phyloP scores from a whole-genome alignment of 1,140 invertebrate species.

The Conus ventricosus region DNA sequence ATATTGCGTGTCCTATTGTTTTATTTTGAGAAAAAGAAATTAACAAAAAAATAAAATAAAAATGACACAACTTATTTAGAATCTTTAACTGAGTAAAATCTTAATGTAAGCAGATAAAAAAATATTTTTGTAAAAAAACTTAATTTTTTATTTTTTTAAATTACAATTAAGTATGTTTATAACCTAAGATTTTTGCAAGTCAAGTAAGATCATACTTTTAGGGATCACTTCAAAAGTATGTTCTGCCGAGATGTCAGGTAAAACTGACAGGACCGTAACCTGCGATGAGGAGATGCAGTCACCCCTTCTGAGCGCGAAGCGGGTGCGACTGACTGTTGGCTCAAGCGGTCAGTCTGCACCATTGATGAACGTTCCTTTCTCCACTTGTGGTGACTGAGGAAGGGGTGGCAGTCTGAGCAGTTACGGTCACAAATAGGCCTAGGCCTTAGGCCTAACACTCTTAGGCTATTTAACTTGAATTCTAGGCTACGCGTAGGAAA shows the following conservation, averaged over 20 bases:
- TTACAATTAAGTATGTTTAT: neutral
- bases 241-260: too few relatives aligned
- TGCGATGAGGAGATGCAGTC: neutral
- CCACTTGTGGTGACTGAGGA: conserved; percentile 22
- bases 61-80: too few relatives aligned
- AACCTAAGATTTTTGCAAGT: neutral
- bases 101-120: neutral
- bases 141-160: neutral
- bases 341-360: too few relatives aligned
- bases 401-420: conserved; percentile 27
- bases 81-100: too few relatives aligned
- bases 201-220: conserved; percentile 8
- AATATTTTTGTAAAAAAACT: neutral
- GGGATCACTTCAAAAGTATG: too few relatives aligned
- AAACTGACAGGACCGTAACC: too few relatives aligned
- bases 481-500: too few relatives aligned
- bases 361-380: conserved; percentile 17
- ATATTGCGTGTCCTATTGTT: too few relatives aligned
- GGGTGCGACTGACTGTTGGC: neutral
- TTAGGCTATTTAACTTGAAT: too few relatives aligned
- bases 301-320: conserved; percentile 30
- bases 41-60: too few relatives aligned
- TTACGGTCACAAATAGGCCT: neutral
- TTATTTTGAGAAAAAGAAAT: too few relatives aligned
- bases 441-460: too few relatives aligned